Evolutionary conservation across 2,113 vertebrate genomes (phyloP).

Genomic region (Octodon degus): DNA sequence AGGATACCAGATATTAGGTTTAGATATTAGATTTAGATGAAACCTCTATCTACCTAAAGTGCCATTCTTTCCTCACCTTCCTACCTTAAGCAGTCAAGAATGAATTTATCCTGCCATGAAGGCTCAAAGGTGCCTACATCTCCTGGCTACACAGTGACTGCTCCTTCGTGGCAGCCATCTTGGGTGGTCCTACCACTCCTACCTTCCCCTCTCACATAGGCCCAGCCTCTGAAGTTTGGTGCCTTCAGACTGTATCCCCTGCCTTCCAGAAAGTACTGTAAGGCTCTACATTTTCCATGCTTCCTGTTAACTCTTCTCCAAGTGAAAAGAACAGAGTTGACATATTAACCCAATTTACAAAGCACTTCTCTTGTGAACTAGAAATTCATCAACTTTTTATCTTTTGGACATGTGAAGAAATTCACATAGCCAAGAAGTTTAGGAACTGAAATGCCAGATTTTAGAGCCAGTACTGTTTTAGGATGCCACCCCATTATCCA

Average conservation of each 20-base stretch:
- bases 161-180: background rate
- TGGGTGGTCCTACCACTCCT: background rate
- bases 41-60: background rate
- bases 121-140: background rate
- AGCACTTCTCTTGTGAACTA: background rate
- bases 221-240: background rate
- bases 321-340: background rate
- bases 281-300: background rate
- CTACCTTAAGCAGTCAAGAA: background rate
- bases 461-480: background rate
- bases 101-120: background rate
- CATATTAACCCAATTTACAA: background rate
- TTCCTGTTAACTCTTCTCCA: background rate
- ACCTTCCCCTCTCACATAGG: background rate
- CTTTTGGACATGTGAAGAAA: background rate
- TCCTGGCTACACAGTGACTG: background rate
- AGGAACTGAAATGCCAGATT: background rate
- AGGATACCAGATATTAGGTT: background rate
- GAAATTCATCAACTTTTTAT: background rate
- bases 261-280: background rate
- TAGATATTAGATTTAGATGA: background rate
- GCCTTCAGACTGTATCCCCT: background rate
- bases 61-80: background rate
- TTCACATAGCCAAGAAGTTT: background rate
- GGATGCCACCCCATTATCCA: background rate